Evolutionary conservation across 2,797 vertebrate genomes (phyloP).

Genomic region (Takifugu rubripes): DNA sequence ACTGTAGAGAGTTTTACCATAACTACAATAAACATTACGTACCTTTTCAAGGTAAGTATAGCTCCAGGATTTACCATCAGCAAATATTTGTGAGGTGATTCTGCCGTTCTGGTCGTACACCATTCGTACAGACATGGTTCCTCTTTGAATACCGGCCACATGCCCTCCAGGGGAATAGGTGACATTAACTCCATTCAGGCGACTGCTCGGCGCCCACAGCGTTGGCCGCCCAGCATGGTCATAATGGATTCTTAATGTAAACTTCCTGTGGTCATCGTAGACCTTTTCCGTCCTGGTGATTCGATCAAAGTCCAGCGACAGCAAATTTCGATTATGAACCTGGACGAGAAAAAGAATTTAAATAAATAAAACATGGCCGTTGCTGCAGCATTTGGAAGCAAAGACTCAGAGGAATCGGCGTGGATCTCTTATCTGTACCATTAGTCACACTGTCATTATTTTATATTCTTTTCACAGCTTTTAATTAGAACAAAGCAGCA

Average conservation of each 20-base stretch:
- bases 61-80: conserved; percentile 96
- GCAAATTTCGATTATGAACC: conserved; percentile 97
- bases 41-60: conserved; percentile 99
- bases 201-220: conserved; percentile 96
- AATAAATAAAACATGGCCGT: conserved; percentile 14
- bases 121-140: conserved; percentile 98
- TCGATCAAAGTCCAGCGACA: conserved; percentile 96
- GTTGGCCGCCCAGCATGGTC: conserved; percentile 93
- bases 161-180: conserved; percentile 92
- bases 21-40: conserved; percentile 13
- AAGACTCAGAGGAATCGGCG: conserved; percentile 17
- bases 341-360: conserved; percentile 44
- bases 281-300: conserved; percentile 98
- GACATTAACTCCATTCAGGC: conserved; percentile 93
- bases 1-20: conserved; percentile 32
- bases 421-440: conserved; percentile 24
- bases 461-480: conserved; percentile 52
- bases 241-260: conserved; percentile 93
- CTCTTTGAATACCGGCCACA: conserved; percentile 93
- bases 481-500: conserved; percentile 52
- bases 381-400: conserved; percentile 8
- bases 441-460: conserved; percentile 52
- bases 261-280: conserved; percentile 98
- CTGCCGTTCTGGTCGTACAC: conserved; percentile 93
- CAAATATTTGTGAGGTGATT: conserved; percentile 92